phyloP scores from a whole-genome alignment of 2,797 vertebrate genomes.

The Sebastes baramenuke region DNA sequence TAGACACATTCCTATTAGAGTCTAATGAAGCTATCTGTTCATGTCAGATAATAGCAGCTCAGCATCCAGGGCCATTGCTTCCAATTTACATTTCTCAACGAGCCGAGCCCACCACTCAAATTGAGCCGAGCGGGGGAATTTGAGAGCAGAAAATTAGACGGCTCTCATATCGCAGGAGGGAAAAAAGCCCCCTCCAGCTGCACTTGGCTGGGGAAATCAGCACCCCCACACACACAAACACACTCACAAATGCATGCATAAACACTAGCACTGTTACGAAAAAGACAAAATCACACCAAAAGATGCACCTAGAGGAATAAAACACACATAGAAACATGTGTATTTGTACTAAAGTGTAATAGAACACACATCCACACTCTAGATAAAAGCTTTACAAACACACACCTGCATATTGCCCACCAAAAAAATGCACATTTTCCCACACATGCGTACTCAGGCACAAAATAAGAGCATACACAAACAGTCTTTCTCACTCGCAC shows the following conservation, averaged over 20 bases:
- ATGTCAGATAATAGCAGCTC: constrained; percentile 85
- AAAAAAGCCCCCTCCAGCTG: constrained; percentile 76
- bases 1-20: constrained; percentile 81
- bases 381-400: not conserved
- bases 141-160: constrained; percentile 86
- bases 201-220: constrained; percentile 68
- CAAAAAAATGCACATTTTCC: constrained; percentile 17
- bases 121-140: constrained; percentile 83
- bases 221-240: constrained; percentile 39
- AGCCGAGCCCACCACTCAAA: constrained; percentile 84
- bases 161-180: constrained; percentile 73
- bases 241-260: constrained; percentile 13
- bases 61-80: constrained; percentile 82
- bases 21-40: constrained; percentile 86
- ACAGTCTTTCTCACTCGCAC: constrained; percentile 16
- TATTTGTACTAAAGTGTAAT: not conserved
- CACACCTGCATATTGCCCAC: not conserved
- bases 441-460: not conserved
- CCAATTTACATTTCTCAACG: constrained; percentile 88
- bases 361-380: not conserved
- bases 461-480: constrained; percentile 37
- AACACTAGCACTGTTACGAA: not conserved
- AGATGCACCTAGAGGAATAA: not conserved
- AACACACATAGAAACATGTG: not conserved
- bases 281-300: constrained; percentile 3